Evolutionary conservation across 2,797 vertebrate genomes (phyloP).

Genomic region (Coendou prehensilis): DNA sequence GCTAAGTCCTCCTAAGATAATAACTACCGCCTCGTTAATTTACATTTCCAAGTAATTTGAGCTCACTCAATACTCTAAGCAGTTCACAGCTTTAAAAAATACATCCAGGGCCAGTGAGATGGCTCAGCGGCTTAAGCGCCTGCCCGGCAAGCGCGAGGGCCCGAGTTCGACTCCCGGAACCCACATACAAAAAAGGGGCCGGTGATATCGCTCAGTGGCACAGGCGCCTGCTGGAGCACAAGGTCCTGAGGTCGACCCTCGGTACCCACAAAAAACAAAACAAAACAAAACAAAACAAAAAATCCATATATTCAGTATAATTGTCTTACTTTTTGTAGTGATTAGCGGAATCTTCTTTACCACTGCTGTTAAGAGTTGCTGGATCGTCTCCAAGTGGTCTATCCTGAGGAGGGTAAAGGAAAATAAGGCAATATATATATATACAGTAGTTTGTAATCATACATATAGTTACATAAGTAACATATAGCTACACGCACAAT

Average conservation of each 20-base stretch:
- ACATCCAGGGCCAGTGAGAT: background rate
- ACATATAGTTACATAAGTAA: rapidly evolving
- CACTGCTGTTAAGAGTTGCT: constrained; percentile 96
- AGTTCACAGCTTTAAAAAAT: constrained; percentile 8
- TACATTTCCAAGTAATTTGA: background rate
- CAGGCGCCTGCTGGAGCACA: too few species aligned
- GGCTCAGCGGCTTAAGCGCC: too few species aligned
- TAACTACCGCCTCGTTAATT: background rate
- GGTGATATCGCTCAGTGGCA: too few species aligned
- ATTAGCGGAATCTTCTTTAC: constrained; percentile 98
- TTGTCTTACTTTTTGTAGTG: constrained; percentile 95
- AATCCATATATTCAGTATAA: background rate
- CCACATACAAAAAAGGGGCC: too few species aligned
- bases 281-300: background rate
- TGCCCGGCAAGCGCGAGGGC: too few species aligned
- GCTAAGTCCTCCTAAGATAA: background rate
- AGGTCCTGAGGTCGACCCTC: too few species aligned
- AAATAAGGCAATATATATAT: constrained; percentile 66
- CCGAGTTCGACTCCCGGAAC: too few species aligned
- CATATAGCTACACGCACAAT: background rate
- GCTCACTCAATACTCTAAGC: background rate
- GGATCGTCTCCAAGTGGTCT: constrained; percentile 95
- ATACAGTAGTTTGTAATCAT: constrained; percentile 16
- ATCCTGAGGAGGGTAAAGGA: constrained; percentile 89
- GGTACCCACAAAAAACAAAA: too few species aligned